These are phyloP conservation scores for Muscidifurax raptorellus DNA, from an alignment of 1,140 invertebrate genomes.

Conservation along the genomic window DNA sequence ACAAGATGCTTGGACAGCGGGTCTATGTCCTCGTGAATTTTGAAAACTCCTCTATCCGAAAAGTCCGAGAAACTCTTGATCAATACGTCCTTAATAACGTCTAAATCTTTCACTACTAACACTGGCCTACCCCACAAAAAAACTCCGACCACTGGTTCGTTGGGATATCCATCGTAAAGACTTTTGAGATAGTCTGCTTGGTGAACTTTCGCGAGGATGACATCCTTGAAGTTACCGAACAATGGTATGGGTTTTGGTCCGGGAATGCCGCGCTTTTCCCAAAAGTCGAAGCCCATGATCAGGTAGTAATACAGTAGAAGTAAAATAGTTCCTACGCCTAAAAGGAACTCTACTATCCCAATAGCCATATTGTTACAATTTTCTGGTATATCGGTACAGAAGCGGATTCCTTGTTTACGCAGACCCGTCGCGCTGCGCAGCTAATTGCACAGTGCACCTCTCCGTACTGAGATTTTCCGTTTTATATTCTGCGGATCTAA, in stretches of 20 bases:
- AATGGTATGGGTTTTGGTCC: constrained; percentile 56
- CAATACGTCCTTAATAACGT: constrained; percentile 49
- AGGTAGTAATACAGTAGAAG: constrained; percentile 35
- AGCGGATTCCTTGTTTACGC: too few species aligned
- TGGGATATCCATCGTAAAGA: constrained; percentile 48
- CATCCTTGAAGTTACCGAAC: constrained; percentile 56
- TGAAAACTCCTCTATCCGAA: constrained; percentile 54
- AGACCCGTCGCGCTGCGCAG: too few species aligned
- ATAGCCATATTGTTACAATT: too few species aligned
- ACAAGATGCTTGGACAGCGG: constrained; percentile 68
- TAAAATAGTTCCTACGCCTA: neutral
- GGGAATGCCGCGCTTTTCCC: constrained; percentile 55
- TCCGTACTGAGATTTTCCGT: too few species aligned
- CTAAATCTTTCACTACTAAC: constrained; percentile 36
- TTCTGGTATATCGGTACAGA: too few species aligned
- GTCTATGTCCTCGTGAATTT: constrained; percentile 71
- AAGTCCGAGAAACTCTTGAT: constrained; percentile 43
- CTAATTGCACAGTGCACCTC: too few species aligned
- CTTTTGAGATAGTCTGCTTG: constrained; percentile 42
- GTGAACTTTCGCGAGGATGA: constrained; percentile 42
- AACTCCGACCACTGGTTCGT: constrained; percentile 51
- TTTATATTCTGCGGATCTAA: too few species aligned
- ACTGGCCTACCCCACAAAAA: constrained; percentile 17
- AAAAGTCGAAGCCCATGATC: constrained; percentile 51
- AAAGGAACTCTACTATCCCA: too few species aligned